These are phyloP conservation scores for Micrastur ruficollis DNA, from an alignment of 2,797 vertebrate genomes.

Conservation along the genomic window DNA sequence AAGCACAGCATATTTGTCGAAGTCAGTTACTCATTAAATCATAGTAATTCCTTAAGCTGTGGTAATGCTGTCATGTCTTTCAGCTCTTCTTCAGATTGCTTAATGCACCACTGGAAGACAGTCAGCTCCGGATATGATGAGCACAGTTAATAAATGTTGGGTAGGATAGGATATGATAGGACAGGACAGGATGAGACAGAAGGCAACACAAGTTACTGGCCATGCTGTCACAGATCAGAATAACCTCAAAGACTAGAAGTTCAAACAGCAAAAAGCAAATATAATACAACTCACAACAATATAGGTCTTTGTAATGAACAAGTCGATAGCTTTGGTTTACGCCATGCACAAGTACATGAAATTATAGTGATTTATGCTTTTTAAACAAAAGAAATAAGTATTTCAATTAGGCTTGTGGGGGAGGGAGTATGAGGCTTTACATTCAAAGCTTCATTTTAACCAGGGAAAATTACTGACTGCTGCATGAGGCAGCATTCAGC, in stretches of 20 bases:
- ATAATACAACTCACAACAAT: not conserved
- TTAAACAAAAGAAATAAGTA: not conserved
- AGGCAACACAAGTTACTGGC: not conserved
- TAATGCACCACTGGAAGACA: not conserved
- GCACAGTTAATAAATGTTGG: not conserved
- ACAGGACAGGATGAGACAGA: not conserved
- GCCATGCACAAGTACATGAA: not conserved
- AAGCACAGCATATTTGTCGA: not conserved
- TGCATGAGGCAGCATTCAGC: not conserved
- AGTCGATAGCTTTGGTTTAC: not conserved
- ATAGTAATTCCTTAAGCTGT: not conserved
- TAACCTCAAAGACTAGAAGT: not conserved
- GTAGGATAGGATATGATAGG: not conserved
- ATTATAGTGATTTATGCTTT: not conserved
- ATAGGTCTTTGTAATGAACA: not conserved
- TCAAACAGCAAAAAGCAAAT: not conserved
- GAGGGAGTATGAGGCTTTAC: not conserved
- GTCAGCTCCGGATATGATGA: not conserved
- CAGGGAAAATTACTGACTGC: slow-evolving; percentile 14
- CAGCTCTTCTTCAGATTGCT: not conserved
- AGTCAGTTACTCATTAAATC: not conserved
- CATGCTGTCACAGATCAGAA: not conserved
- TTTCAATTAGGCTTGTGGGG: not conserved
- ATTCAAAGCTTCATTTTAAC: slow-evolving; percentile 27
- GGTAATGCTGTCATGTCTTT: not conserved